A percentile compares a stretch with the other conserved stretches of the same genome.
phyloP scores from a whole-genome alignment of 2,113 vertebrate species.

The Desmodus rotundus region DNA sequence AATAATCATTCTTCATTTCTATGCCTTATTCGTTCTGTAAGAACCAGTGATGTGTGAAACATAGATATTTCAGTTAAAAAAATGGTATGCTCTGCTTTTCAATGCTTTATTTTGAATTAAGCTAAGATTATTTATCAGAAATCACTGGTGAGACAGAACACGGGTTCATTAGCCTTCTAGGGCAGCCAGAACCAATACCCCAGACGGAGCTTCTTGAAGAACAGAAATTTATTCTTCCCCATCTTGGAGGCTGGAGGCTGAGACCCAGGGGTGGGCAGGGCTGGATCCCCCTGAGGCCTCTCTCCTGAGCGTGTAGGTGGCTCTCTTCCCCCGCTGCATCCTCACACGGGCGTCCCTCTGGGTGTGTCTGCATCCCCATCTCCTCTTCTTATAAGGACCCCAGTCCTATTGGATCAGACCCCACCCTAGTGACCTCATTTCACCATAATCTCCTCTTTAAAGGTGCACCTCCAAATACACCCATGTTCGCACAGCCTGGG shows the following conservation, averaged over 20 bases:
- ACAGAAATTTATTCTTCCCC: accelerated
- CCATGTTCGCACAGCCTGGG: neutral
- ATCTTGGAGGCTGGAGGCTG: no score
- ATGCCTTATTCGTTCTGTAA: neutral
- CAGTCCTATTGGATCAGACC: neutral
- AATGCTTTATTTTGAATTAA: neutral
- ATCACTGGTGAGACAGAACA: neutral
- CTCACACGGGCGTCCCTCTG: accelerated
- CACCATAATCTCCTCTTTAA: neutral
- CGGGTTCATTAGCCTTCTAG: accelerated
- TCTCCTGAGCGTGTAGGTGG: neutral
- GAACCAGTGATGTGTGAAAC: neutral
- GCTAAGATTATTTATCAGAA: neutral
- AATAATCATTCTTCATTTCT: neutral
- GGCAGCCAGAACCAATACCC: neutral
- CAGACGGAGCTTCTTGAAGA: neutral
- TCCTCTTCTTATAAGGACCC: neutral
- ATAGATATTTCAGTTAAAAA: neutral
- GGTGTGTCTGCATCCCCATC: neutral
- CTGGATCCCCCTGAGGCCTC: neutral
- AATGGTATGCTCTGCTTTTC: neutral
- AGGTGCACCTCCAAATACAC: neutral
- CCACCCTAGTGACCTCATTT: neutral
- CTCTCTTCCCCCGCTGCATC: neutral
- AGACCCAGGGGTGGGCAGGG: neutral